These are phyloP conservation scores for Drosophila paramelanica DNA, from an alignment of 2,888 invertebrate species.

Conservation along the genomic window DNA sequence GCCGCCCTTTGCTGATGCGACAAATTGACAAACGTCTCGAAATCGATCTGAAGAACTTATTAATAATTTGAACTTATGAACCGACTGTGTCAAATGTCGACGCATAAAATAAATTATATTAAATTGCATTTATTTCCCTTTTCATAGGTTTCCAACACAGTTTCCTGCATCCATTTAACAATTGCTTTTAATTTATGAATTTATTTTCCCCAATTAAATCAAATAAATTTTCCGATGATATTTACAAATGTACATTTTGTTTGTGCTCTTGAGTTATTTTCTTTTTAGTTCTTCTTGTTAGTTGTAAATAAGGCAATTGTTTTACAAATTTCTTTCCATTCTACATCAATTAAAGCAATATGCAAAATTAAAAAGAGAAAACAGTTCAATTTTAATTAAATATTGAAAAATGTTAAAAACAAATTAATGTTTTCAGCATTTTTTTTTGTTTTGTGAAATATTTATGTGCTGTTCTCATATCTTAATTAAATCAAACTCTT, in stretches of 20 bases:
- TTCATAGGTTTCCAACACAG: neutral
- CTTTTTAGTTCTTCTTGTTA: too few relatives aligned
- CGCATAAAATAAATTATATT: constrained; percentile 13
- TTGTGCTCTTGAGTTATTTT: too few relatives aligned
- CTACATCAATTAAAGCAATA: neutral
- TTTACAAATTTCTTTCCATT: neutral
- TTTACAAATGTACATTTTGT: too few relatives aligned
- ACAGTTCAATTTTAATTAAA: constrained; percentile 19
- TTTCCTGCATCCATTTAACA: neutral
- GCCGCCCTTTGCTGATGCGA: constrained; percentile 55
- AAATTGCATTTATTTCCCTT: neutral
- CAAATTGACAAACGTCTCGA: constrained; percentile 65
- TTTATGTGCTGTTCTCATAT: constrained; percentile 23
- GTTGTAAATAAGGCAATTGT: too few relatives aligned
- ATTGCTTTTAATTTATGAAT: neutral
- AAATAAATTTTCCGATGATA: too few relatives aligned
- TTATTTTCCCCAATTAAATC: too few relatives aligned
- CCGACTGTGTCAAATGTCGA: constrained; percentile 26
- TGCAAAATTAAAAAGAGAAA: neutral
- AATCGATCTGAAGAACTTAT: constrained; percentile 53
- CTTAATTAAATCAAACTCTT: constrained; percentile 45
- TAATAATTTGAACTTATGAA: constrained; percentile 49
- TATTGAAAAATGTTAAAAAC: constrained; percentile 3
- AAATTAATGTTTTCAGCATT: neutral
- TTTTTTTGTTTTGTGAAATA: constrained; percentile 12